Conservation (phyloP, 35 echinoderm and acorn worm species). For the Apostichopus californicus region DNA sequence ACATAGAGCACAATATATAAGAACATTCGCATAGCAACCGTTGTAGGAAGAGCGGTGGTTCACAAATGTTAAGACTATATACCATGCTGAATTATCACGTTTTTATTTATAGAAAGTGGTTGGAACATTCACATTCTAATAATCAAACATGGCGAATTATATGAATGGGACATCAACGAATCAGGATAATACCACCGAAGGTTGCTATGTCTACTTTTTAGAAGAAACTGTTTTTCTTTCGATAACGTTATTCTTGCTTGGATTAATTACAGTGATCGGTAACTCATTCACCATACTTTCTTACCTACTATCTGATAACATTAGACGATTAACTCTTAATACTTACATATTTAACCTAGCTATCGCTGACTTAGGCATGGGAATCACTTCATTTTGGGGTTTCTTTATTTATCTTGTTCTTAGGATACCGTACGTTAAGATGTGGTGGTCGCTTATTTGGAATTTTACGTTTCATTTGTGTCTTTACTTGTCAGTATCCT, state of each 20-base stretch:
- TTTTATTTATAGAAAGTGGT: too few species aligned
- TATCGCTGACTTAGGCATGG: slow-evolving; percentile 17
- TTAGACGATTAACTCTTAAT: slow-evolving; percentile 11
- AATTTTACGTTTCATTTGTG: slow-evolving; percentile 8
- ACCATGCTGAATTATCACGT: too few species aligned
- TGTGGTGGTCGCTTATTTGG: neutral
- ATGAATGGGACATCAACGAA: neutral
- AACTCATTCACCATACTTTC: slow-evolving; percentile 28
- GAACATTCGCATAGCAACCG: too few species aligned
- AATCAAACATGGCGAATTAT: neutral
- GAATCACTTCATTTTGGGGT: neutral
- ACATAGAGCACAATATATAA: too few species aligned
- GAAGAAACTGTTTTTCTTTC: neutral
- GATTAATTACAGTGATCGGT: slow-evolving; percentile 35
- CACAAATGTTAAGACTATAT: too few species aligned
- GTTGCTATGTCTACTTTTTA: neutral
- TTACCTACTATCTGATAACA: slow-evolving; percentile 1
- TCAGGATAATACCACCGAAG: neutral
- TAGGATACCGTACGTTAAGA: neutral
- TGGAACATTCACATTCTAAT: too few species aligned
- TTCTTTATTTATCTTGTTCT: neutral
- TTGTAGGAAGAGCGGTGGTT: too few species aligned
- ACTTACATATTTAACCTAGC: slow-evolving; percentile 50
- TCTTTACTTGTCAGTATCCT: slow-evolving; percentile 16
- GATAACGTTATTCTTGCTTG: neutral